Evolutionary conservation across 1,140 invertebrate species (phyloP), one percentile per base, ranked within the genome.

Genomic region (Rhagoletis pomonella): DNA sequence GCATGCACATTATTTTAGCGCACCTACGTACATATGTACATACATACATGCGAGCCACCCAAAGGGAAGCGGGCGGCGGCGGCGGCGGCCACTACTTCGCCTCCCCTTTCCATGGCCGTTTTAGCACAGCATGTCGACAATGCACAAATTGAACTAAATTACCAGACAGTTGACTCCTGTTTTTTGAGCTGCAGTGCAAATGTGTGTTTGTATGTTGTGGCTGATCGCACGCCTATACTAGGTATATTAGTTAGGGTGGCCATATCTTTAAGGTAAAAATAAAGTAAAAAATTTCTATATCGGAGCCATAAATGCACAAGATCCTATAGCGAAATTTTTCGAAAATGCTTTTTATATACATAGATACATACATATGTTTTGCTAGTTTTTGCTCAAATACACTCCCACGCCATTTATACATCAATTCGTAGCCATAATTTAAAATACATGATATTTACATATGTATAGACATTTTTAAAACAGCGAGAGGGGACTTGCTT

Each of bases 91-190:
- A 55, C 73, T 29, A 10, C 4, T 4, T 42, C n/a, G 17, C 0
- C n/a, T 10, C n/a, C n/a, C 29, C n/a, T 29, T 69, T n/a, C 9
- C 39, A 69, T 14, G 17, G 50, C 47, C 0, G n/a, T 5, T 55
- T 81, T 19, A 14, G 29, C 47, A 81, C 44, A 47, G 73, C 73
- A 81, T 81, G 47, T 47, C 73, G 73, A 81, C 73, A 81, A 81
- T 81, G 73, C 73, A 81, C 47, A 81, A 81, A 81, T 81, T 81
- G 73, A 81, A 81, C 73, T 81, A 55, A 81, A 81, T 81, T 81
- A 81, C 73, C 73, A 81, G 73, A 81, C 73, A 81, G 73, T 81
- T 81, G 73, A 81, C 73, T 81, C 47, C 73, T 81, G 73, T 81
- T 55, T 81, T 55, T 81, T 81, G 73, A 17, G 47, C 73, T 1